Percentiles rank a stretch among this genome's conserved stretches.
phyloP scores from a whole-genome alignment of 2,113 vertebrate genomes.

The Petroica traversi region DNA sequence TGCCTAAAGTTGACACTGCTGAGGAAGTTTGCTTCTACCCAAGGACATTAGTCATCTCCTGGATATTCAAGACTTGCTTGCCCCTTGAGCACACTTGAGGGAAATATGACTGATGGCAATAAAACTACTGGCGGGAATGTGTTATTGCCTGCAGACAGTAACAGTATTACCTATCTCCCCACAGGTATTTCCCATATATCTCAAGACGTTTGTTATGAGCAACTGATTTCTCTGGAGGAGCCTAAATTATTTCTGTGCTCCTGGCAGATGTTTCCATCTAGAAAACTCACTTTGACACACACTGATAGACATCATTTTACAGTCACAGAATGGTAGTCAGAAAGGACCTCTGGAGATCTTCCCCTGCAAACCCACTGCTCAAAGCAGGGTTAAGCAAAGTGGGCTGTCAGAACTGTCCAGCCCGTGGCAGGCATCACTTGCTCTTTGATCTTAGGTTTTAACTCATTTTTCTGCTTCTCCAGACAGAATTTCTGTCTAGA shows the following conservation, averaged over 20 bases:
- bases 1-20: not conserved
- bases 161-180: not conserved
- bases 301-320: not conserved
- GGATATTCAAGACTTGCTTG: not conserved
- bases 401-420: not conserved
- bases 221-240: conserved; percentile 1
- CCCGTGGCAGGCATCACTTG: not conserved
- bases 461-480: not conserved
- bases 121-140: not conserved
- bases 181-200: not conserved
- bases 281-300: not conserved
- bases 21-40: not conserved
- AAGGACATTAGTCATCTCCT: not conserved
- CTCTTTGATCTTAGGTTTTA: not conserved
- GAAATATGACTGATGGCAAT: conserved; percentile 20
- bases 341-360: not conserved
- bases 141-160: conserved; percentile 27
- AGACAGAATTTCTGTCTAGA: not conserved
- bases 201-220: not conserved
- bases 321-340: not conserved
- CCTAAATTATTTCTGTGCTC: not conserved
- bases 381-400: not conserved
- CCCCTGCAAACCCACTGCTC: not conserved
- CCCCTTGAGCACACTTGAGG: not conserved
- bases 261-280: not conserved